phyloP scores from a whole-genome alignment of 2,797 vertebrate species.

The Trichosurus vulpecula region DNA sequence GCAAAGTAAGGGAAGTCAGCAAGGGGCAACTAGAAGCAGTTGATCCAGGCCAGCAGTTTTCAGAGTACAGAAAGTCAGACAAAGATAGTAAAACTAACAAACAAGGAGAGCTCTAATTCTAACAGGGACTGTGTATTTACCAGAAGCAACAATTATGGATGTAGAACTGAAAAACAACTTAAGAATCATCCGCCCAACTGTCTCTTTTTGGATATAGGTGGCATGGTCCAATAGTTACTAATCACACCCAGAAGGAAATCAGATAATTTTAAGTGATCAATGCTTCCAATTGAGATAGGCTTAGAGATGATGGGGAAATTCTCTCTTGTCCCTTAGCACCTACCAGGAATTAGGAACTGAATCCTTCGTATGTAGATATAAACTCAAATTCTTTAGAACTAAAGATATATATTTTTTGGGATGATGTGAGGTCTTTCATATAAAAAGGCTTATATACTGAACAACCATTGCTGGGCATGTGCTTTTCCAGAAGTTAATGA shows the following conservation, averaged over 20 bases:
- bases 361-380: too few species aligned
- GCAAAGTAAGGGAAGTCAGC: neutral
- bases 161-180: too few species aligned
- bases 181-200: too few species aligned
- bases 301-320: neutral
- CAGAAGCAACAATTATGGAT: neutral
- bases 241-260: neutral
- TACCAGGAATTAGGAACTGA: neutral
- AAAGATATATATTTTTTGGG: too few species aligned
- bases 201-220: too few species aligned
- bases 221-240: neutral
- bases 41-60: neutral
- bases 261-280: neutral
- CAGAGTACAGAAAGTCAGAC: neutral
- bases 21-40: neutral
- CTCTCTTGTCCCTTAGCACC: too few species aligned
- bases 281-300: neutral
- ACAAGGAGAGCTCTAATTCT: neutral
- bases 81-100: neutral
- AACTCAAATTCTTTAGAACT: too few species aligned
- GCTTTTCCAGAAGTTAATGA: too few species aligned
- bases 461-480: too few species aligned
- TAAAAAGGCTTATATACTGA: too few species aligned
- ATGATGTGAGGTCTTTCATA: too few species aligned
- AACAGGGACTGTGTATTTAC: neutral